These are phyloP conservation scores for Betta splendens DNA, from an alignment of 2,797 vertebrate species.

Conservation along the genomic window DNA sequence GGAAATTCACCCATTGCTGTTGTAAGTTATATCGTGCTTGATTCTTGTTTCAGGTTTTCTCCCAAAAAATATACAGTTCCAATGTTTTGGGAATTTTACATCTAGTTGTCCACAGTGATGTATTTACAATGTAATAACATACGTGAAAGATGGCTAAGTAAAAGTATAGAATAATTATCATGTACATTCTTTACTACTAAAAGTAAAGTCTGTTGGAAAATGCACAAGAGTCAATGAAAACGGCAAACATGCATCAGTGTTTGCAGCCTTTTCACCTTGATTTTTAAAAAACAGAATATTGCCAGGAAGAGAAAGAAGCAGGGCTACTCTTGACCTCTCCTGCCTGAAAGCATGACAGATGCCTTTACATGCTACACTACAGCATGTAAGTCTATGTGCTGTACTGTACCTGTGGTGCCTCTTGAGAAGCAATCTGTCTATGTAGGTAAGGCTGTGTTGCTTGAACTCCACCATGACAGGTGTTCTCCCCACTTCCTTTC, in stretches of 20 bases:
- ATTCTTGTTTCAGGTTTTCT: too few species aligned
- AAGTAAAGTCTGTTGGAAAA: not conserved
- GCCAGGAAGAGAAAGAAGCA: conserved; percentile 1
- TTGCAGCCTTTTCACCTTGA: too few species aligned
- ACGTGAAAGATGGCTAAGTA: too few species aligned
- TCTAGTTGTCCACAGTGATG: too few species aligned
- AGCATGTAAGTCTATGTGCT: too few species aligned
- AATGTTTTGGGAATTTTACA: too few species aligned
- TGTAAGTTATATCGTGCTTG: too few species aligned
- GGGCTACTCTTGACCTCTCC: not conserved
- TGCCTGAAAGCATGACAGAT: conserved; percentile 4
- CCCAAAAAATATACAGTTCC: too few species aligned
- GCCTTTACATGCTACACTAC: conserved; percentile 11
- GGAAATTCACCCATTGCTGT: too few species aligned
- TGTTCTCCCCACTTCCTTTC: conserved; percentile 53
- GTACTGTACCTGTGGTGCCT: conserved; percentile 90
- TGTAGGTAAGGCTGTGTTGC: conserved; percentile 83
- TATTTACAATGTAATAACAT: too few species aligned
- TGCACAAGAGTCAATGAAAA: not conserved
- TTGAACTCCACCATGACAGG: conserved; percentile 86
- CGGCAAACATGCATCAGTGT: too few species aligned
- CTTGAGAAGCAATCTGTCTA: conserved; percentile 92
- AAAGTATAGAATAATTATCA: not conserved
- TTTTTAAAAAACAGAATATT: conserved; percentile 4
- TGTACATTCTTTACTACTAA: not conserved